phyloP scores from a whole-genome alignment of 2,888 invertebrate genomes.

The Agriopis aurantiaria region DNA sequence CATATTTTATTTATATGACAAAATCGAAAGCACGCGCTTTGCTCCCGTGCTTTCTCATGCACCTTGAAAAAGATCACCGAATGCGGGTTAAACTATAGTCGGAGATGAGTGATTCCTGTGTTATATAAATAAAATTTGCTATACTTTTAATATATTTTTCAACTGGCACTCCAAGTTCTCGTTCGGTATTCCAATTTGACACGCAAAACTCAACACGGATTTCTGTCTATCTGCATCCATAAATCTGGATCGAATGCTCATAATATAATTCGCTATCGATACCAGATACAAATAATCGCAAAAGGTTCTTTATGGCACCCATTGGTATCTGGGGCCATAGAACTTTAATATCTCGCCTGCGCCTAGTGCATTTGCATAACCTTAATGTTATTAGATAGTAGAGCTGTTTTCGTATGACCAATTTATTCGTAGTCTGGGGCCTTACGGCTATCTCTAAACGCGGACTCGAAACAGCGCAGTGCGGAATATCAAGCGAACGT shows the following conservation, averaged over 20 bases:
- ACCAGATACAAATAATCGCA: slow-evolving; percentile 35
- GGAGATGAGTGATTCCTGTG: too few relatives aligned
- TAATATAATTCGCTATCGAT: slow-evolving; percentile 35
- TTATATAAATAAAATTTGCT: too few relatives aligned
- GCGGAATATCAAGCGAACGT: too few relatives aligned
- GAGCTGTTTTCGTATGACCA: slow-evolving; percentile 5
- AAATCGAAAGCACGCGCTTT: too few relatives aligned
- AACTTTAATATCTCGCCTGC: slow-evolving; percentile 2
- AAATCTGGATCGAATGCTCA: slow-evolving; percentile 31
- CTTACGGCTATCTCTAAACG: too few relatives aligned
- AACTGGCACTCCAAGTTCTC: background rate
- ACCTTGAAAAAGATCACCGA: too few relatives aligned
- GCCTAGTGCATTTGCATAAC: background rate
- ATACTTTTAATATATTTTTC: too few relatives aligned
- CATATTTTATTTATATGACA: too few relatives aligned
- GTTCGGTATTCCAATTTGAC: slow-evolving; percentile 8
- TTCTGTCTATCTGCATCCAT: slow-evolving; percentile 27
- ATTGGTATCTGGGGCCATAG: slow-evolving; percentile 20
- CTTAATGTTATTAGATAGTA: background rate
- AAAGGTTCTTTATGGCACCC: slow-evolving; percentile 28
- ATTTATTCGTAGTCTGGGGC: background rate
- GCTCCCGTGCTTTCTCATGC: too few relatives aligned
- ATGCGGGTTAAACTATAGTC: too few relatives aligned
- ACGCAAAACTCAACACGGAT: slow-evolving; percentile 20
- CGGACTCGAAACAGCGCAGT: too few relatives aligned